Evolutionary conservation across 2,113 vertebrate genomes (phyloP).

Genomic region (Nettapus auritus): DNA sequence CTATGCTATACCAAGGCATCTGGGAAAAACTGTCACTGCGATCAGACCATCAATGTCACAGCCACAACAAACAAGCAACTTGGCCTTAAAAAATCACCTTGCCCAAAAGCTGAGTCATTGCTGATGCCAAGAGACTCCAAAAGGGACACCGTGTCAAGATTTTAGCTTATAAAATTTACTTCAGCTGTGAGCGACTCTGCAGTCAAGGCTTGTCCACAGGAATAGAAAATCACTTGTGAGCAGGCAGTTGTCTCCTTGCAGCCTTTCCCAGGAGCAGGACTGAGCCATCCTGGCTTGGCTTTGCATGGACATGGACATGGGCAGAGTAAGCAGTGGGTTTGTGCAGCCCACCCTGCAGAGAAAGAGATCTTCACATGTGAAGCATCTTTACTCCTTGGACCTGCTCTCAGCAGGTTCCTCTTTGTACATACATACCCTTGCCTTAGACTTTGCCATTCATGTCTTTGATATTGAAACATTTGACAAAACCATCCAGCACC

Average conservation of each 20-base stretch:
- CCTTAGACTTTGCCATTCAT: not conserved
- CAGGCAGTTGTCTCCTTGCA: not conserved
- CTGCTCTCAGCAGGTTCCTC: not conserved
- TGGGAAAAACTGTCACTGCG: not conserved
- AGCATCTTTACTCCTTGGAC: not conserved
- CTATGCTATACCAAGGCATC: not conserved
- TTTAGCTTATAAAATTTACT: not conserved
- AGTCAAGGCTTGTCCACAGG: not conserved
- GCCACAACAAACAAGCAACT: not conserved
- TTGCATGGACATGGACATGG: too few relatives aligned
- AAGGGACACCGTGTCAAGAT: not conserved
- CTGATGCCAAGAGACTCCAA: fast-evolving
- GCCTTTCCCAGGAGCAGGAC: not conserved
- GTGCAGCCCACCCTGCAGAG: not conserved
- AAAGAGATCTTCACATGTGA: not conserved
- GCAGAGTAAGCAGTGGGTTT: not conserved
- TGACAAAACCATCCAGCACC: not conserved
- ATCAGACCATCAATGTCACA: not conserved
- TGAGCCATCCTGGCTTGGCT: not conserved
- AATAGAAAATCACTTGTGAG: not conserved
- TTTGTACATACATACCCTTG: not conserved
- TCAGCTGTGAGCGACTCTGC: not conserved
- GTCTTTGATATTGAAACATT: not conserved
- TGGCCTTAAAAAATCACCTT: not conserved
- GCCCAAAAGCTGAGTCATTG: not conserved